Evolutionary conservation across 2,888 invertebrate species (phyloP), one percentile per base, ranked within the genome.

Genomic region (Eurytoma adleriae): DNA sequence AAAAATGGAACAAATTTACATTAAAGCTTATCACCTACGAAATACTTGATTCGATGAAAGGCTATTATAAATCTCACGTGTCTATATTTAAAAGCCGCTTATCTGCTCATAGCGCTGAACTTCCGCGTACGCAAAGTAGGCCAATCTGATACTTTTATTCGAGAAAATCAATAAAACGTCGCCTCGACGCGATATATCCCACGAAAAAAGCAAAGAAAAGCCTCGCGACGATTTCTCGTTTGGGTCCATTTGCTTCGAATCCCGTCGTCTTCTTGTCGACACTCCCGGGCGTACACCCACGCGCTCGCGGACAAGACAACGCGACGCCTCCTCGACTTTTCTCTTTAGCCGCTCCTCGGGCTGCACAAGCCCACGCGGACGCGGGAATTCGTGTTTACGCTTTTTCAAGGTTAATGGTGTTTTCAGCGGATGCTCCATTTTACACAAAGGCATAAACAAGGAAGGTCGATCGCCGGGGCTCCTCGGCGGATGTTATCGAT

Each of bases 221-320:
- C 12, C 3, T 3, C 20, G 18, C 40, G 20, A 54, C 40, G 30
- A 69, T 73, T 50, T 68, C 56, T 64, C 74, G 69, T 74, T 52
- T 74, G 27, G 64, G 69, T 79, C 56, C 69, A 68, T 70, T 79
- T 30, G 69, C 24, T 48, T 27, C 48, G 54, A n/a, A 4, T n/a
- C 59, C 50, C 16, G 50, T 54, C 54, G 50, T 27, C 18, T 18
- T 61, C n/a, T 13, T 70, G 27, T 69, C 50, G 52, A 20, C 40
- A 0, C 10, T 7, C 40, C 40, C 5, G 40, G 1, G 40, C 30
- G 4, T 62, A 30, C 12, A 20, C 57, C 71, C 27, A 72, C 59
- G 48, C 61, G 40, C 40, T 40, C 40, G 62, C 10, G n/a, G 2
- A 54, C 18, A 24, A 61, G 24, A 40, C 24, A 30, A 24, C 3